Evolutionary conservation across 2,113 vertebrate genomes (phyloP).

Genomic region (Tupaia chinensis): DNA sequence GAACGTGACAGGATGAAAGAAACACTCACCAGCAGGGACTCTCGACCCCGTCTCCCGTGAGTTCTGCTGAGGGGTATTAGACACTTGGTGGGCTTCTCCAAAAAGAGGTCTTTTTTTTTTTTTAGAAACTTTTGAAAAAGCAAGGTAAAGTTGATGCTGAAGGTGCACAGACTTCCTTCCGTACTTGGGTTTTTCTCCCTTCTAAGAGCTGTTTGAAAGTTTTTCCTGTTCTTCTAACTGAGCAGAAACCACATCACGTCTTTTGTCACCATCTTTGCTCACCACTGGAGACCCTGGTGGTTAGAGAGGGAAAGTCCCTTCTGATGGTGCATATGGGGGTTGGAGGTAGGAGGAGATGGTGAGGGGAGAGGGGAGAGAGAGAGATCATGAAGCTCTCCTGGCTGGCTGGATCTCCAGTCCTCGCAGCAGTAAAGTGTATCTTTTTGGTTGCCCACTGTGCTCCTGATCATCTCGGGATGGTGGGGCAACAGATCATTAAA

Average conservation of each 20-base stretch:
- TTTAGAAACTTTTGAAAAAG: background rate
- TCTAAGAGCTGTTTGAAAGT: slow-evolving; percentile 81
- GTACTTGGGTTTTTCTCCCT: slow-evolving; percentile 75
- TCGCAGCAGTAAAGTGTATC: background rate
- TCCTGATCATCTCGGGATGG: background rate
- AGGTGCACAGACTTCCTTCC: slow-evolving; percentile 76
- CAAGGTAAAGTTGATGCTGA: background rate
- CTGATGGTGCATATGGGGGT: slow-evolving; percentile 51
- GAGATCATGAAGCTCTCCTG: background rate
- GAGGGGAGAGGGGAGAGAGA: slow-evolving; percentile 9
- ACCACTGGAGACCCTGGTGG: slow-evolving; percentile 84
- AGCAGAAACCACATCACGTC: slow-evolving; percentile 82
- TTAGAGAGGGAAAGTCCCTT: slow-evolving; percentile 85
- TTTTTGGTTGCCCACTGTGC: background rate
- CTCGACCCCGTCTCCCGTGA: background rate
- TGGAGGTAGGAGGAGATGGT: no score
- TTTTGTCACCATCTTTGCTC: slow-evolving; percentile 74
- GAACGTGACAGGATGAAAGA: background rate
- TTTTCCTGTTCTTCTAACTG: slow-evolving; percentile 78
- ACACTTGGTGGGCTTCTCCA: background rate
- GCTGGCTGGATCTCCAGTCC: background rate
- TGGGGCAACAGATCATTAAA: background rate
- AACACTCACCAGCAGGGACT: background rate
- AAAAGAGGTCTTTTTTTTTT: background rate
- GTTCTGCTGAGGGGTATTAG: background rate